Evolutionary conservation across 2,888 invertebrate species (phyloP).

Genomic region (Pandemis cinnamomeana): DNA sequence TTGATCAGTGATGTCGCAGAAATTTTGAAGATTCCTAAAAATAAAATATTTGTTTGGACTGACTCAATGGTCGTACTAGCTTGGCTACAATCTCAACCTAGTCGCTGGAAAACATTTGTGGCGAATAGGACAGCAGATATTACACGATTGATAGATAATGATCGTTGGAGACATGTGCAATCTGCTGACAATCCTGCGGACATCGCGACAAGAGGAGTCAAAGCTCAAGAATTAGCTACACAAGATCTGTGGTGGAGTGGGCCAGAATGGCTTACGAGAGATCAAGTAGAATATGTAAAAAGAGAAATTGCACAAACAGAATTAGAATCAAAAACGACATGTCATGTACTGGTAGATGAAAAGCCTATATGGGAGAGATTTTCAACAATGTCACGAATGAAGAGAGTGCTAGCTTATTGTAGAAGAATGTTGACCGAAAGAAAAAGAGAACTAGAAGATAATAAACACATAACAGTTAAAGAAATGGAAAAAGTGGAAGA

Average conservation of each 20-base stretch:
- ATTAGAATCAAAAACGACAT: background rate
- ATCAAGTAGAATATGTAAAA: too few species aligned
- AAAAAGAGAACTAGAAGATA: background rate
- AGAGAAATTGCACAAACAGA: background rate
- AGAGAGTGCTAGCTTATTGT: constrained; percentile 40
- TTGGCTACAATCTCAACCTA: constrained; percentile 2
- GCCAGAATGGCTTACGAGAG: background rate
- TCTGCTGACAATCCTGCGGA: constrained; percentile 22
- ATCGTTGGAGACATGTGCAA: constrained; percentile 1
- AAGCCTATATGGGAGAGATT: constrained; percentile 39
- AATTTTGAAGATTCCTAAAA: background rate
- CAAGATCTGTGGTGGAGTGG: background rate
- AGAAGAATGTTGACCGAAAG: constrained; percentile 31
- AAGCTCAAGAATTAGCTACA: background rate
- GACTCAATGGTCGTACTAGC: background rate
- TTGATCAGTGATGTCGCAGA: background rate
- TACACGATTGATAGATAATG: background rate
- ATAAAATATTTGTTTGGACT: background rate
- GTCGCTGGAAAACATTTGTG: background rate
- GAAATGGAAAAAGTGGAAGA: constrained; percentile 32
- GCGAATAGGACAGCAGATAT: background rate
- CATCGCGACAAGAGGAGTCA: background rate
- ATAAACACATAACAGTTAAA: background rate
- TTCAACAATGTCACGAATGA: constrained; percentile 39
- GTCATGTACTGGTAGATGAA: background rate